Evolutionary conservation across 2,888 invertebrate genomes (phyloP).

Genomic region (Melangyna quadrimaculata): DNA sequence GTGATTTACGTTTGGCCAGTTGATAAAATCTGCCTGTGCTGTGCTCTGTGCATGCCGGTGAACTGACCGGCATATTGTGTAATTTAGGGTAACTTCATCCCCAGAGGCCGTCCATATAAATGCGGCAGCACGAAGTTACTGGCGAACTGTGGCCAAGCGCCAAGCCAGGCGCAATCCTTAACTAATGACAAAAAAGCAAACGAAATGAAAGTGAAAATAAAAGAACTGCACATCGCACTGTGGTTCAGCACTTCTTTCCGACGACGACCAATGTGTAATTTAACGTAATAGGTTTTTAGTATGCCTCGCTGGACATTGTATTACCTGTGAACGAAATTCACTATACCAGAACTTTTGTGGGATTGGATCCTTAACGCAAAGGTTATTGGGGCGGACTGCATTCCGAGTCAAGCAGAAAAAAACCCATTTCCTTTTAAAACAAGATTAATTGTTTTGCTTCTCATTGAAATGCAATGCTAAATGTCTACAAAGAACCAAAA

Average conservation of each 20-base stretch:
- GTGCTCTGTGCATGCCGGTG: conserved; percentile 46
- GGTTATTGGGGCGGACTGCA: conserved; percentile 34
- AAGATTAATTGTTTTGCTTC: conserved; percentile 11
- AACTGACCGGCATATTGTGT: conserved; percentile 79
- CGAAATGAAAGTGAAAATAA: conserved; percentile 61
- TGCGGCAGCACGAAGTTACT: conserved; percentile 41
- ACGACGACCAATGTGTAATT: conserved; percentile 45
- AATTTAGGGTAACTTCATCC: conserved; percentile 78
- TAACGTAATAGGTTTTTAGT: conserved; percentile 60
- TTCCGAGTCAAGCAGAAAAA: conserved; percentile 45
- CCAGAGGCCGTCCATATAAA: conserved; percentile 55
- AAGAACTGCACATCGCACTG: conserved; percentile 69
- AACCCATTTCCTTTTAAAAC: conserved; percentile 27
- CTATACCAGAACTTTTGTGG: conserved; percentile 36
- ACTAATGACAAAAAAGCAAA: conserved; percentile 56
- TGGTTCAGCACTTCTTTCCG: conserved; percentile 63
- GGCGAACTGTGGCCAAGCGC: conserved; percentile 34
- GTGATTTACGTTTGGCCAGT: conserved; percentile 70
- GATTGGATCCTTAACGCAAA: conserved; percentile 24
- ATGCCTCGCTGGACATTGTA: conserved; percentile 49
- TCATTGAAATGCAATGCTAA: neutral
- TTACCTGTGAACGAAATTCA: conserved; percentile 40
- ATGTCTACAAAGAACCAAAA: neutral
- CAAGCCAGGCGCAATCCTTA: conserved; percentile 36
- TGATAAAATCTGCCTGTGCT: conserved; percentile 61